Percentiles rank a stretch among this genome's conserved stretches.
phyloP scores from a whole-genome alignment of 64 coral and sea anemone genomes.

The Pocillopora verrucosa region DNA sequence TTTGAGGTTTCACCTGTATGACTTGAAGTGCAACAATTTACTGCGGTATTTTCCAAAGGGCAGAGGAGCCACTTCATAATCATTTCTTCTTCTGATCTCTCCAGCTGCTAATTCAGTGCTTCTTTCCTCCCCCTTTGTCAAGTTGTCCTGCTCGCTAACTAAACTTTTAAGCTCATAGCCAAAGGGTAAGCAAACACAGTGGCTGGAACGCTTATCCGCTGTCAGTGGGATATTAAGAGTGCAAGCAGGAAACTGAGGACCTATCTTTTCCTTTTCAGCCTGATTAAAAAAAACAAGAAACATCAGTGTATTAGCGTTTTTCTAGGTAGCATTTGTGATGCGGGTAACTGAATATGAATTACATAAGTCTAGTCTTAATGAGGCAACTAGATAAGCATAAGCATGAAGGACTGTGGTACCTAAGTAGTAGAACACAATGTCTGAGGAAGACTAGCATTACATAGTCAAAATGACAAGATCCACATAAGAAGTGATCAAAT shows the following conservation, averaged over 20 bases:
- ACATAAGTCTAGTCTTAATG: no score
- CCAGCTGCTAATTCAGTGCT: neutral
- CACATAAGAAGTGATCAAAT: no score
- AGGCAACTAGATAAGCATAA: no score
- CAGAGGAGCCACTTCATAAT: neutral
- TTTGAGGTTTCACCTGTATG: slow-evolving; percentile 67
- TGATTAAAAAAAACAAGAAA: neutral
- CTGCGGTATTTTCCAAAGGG: slow-evolving; percentile 68
- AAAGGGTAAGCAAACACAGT: slow-evolving; percentile 55
- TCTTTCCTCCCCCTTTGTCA: neutral
- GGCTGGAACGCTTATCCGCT: slow-evolving; percentile 43
- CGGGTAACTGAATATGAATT: no score
- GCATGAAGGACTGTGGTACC: no score
- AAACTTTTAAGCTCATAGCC: neutral
- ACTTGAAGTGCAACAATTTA: slow-evolving; percentile 73
- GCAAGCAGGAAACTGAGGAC: slow-evolving; percentile 30
- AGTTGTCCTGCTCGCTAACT: neutral
- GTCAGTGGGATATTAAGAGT: slow-evolving; percentile 56
- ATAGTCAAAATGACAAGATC: no score
- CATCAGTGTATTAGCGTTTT: neutral
- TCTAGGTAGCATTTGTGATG: no score
- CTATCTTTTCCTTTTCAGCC: slow-evolving; percentile 75
- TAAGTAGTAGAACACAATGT: no score
- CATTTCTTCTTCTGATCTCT: neutral
- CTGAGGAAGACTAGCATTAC: no score